Conservation (phyloP, 2,888 invertebrate genomes). For the Patella ulyssiponensis region DNA sequence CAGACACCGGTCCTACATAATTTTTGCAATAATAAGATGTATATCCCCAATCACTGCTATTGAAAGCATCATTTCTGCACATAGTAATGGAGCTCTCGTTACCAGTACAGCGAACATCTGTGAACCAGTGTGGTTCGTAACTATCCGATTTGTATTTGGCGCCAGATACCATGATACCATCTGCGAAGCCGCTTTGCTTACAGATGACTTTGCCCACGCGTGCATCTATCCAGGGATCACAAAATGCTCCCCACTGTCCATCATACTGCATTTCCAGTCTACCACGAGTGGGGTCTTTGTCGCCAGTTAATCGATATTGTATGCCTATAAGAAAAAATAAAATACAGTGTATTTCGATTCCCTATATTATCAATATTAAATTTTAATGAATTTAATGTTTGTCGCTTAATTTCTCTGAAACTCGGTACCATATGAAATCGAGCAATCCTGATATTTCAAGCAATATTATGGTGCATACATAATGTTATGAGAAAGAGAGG, state of each 20-base stretch:
- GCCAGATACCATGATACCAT: slow-evolving; percentile 30
- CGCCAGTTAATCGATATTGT: slow-evolving; percentile 46
- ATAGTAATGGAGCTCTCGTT: slow-evolving; percentile 46
- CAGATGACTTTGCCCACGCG: slow-evolving; percentile 56
- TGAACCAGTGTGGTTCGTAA: slow-evolving; percentile 50
- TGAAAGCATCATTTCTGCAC: slow-evolving; percentile 54
- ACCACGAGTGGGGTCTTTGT: slow-evolving; percentile 43
- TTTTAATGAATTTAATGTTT: too few relatives aligned
- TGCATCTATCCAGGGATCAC: slow-evolving; percentile 53
- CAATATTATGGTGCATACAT: too few relatives aligned
- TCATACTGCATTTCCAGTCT: slow-evolving; percentile 56
- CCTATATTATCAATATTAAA: too few relatives aligned
- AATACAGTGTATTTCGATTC: too few relatives aligned
- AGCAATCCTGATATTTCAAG: too few relatives aligned
- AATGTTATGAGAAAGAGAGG: too few relatives aligned
- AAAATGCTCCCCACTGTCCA: slow-evolving; percentile 56
- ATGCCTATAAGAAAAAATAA: slow-evolving; percentile 34
- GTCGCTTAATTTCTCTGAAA: too few relatives aligned
- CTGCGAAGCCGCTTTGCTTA: slow-evolving; percentile 39
- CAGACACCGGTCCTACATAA: slow-evolving; percentile 37
- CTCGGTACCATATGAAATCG: too few relatives aligned
- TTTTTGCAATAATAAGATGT: slow-evolving; percentile 21
- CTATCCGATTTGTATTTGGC: slow-evolving; percentile 43
- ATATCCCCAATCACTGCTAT: slow-evolving; percentile 35
- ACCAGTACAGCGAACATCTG: slow-evolving; percentile 48